Evolutionary conservation across 2,888 invertebrate species (phyloP).

Genomic region (Bombylius discolor): DNA sequence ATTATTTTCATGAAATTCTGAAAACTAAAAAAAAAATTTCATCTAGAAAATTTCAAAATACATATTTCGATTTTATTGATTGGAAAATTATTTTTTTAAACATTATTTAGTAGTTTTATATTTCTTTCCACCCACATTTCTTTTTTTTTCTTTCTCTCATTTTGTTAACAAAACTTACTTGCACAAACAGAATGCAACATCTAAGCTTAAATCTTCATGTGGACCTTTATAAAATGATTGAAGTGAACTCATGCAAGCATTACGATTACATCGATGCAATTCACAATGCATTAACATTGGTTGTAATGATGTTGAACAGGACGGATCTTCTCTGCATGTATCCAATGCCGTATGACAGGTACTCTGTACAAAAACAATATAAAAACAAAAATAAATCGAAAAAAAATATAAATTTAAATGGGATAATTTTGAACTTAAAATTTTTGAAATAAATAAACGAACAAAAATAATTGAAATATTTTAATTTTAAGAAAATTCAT

Average conservation of each 20-base stretch:
- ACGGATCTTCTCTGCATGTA: constrained; percentile 66
- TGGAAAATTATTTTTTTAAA: background rate
- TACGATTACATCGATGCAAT: constrained; percentile 60
- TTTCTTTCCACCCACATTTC: too few relatives aligned
- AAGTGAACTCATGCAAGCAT: constrained; percentile 77
- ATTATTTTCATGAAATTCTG: too few relatives aligned
- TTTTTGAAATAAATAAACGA: too few relatives aligned
- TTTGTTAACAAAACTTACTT: constrained; percentile 50
- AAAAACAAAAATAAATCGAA: background rate
- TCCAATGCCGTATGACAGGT: constrained; percentile 79
- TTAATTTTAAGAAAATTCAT: background rate
- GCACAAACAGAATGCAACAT: constrained; percentile 87
- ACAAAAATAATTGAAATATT: background rate
- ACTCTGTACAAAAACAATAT: constrained; percentile 41
- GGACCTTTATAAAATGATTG: constrained; percentile 75
- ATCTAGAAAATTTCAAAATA: background rate
- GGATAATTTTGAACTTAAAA: too few relatives aligned
- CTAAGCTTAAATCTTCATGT: constrained; percentile 68
- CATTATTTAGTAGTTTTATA: too few relatives aligned
- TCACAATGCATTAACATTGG: constrained; percentile 80
- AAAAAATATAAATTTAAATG: too few relatives aligned
- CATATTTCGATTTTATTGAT: background rate
- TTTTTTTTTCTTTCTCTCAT: too few relatives aligned
- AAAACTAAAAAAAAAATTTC: too few relatives aligned
- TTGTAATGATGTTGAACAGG: constrained; percentile 63